phyloP scores from a whole-genome alignment of 2,113 vertebrate genomes.

The Riparia riparia region DNA sequence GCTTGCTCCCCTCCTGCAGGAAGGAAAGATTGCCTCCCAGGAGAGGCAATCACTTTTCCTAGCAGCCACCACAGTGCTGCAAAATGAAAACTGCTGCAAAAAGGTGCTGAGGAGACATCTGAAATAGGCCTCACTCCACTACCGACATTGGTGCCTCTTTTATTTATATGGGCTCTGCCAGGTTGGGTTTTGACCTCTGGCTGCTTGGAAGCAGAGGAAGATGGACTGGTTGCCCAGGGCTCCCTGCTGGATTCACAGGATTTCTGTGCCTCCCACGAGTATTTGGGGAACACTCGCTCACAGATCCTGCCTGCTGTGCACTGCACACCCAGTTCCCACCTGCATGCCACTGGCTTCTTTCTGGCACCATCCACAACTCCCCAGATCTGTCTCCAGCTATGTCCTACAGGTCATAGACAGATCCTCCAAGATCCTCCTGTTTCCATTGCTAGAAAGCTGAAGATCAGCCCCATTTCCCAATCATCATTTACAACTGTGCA shows the following conservation, averaged over 20 bases:
- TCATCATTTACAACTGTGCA: accelerated
- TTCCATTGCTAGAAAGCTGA: background rate
- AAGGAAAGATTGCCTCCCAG: background rate
- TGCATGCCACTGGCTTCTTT: background rate
- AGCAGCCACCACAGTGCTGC: background rate
- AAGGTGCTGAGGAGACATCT: background rate
- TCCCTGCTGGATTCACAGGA: background rate
- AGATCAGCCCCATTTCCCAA: background rate
- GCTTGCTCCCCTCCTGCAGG: background rate
- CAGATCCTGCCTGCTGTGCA: background rate
- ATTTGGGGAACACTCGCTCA: background rate
- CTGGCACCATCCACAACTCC: background rate
- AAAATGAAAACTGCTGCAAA: background rate
- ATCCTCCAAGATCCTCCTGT: background rate
- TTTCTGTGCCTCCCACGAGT: background rate
- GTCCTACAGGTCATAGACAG: background rate
- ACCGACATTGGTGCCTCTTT: background rate
- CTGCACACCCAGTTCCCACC: accelerated
- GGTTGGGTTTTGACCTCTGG: background rate
- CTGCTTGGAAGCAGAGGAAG: background rate
- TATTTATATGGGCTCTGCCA: background rate
- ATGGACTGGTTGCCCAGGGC: background rate
- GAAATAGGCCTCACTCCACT: background rate
- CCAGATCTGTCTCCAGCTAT: accelerated
- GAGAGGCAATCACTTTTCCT: background rate